Percentiles rank a stretch among this genome's conserved stretches.
Conservation (phyloP, 2,113 vertebrate genomes). For the Burhinus bistriatus region DNA sequence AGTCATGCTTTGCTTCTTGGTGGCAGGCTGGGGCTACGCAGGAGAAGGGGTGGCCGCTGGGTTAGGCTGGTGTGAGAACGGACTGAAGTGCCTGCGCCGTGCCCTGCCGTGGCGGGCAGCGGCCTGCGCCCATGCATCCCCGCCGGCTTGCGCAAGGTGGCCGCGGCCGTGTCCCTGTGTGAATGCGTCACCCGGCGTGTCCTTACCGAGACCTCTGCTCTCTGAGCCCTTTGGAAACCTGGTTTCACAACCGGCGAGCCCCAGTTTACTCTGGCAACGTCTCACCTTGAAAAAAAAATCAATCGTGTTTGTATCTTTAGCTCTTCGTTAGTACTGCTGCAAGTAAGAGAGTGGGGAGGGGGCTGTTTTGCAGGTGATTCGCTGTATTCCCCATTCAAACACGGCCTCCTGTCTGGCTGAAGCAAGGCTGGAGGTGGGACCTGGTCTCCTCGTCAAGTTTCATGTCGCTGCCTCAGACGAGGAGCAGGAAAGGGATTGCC, state of each 20-base stretch:
- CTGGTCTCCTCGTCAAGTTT: background rate
- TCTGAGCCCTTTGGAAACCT: background rate
- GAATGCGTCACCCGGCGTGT: background rate
- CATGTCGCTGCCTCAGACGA: background rate
- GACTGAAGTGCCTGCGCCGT: rapidly evolving
- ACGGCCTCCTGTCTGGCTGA: background rate
- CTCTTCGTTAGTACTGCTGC: background rate
- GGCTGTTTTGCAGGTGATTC: background rate
- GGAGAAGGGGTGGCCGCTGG: background rate
- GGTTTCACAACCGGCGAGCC: background rate
- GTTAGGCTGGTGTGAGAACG: rapidly evolving
- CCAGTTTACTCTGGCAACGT: constrained; percentile 37
- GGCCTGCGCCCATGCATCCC: background rate
- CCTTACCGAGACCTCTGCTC: background rate
- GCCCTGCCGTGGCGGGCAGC: background rate
- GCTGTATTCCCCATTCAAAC: rapidly evolving
- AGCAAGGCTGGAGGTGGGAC: background rate
- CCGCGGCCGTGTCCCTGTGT: background rate
- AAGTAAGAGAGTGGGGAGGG: background rate
- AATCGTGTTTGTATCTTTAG: background rate
- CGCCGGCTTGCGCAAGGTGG: background rate
- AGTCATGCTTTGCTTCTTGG: rapidly evolving
- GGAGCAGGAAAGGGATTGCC: background rate
- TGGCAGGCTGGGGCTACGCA: background rate
- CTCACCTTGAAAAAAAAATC: constrained; percentile 49